Evolutionary conservation across 2,113 vertebrate genomes (phyloP).

Genomic region (Melanocharis versteri): DNA sequence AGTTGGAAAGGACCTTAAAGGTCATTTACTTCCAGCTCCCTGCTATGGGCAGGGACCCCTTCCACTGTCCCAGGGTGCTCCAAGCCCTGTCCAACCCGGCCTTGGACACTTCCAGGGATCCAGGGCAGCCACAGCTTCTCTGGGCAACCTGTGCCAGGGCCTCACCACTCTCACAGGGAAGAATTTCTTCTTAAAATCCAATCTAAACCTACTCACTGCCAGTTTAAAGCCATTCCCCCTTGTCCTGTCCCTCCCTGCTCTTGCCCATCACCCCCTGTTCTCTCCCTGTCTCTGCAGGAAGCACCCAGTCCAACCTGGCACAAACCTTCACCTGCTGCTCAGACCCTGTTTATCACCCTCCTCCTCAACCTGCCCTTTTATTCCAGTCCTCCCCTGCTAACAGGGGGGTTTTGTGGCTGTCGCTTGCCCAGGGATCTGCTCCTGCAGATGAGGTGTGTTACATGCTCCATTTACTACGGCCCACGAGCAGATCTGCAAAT

Average conservation of each 20-base stretch:
- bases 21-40: background rate
- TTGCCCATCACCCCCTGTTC: background rate
- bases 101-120: background rate
- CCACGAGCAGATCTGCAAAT: background rate
- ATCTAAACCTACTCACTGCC: too few species aligned
- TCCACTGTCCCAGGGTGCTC: background rate
- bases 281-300: background rate
- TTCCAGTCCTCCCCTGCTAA: background rate
- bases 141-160: background rate
- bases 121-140: background rate
- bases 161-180: rapidly evolving
- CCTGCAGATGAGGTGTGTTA: background rate
- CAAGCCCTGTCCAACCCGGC: rapidly evolving
- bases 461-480: background rate
- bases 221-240: background rate
- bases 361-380: background rate
- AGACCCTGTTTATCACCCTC: background rate
- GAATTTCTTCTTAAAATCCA: background rate
- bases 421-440: background rate
- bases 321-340: background rate
- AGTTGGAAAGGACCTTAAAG: background rate
- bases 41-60: background rate
- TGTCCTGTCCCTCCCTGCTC: background rate
- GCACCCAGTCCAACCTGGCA: background rate
- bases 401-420: background rate